Evolutionary conservation across 2,797 vertebrate genomes (phyloP).

Genomic region (Tenualosa ilisha): DNA sequence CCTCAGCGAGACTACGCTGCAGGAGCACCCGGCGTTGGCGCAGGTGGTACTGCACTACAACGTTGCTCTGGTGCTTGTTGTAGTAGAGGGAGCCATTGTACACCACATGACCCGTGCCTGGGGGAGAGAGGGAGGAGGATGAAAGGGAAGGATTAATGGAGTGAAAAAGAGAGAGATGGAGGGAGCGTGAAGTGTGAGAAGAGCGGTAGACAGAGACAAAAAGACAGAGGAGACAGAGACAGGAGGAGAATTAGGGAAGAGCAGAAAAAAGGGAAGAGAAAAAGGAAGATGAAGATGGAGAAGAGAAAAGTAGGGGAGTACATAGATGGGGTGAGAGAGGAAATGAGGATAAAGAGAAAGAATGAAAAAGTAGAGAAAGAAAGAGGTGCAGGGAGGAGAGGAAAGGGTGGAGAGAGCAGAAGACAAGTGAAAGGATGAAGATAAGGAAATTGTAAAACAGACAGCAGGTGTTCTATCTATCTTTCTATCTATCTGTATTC

Average conservation of each 20-base stretch:
- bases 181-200: not conserved
- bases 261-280: not conserved
- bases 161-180: no score
- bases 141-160: not conserved
- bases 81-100: constrained; percentile 88
- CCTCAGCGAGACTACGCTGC: constrained; percentile 88
- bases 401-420: not conserved
- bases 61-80: constrained; percentile 87
- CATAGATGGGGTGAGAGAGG: no score
- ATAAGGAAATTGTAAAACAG: no score
- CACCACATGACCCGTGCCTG: constrained; percentile 85
- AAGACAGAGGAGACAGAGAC: not conserved
- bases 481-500: no score
- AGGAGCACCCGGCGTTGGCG: constrained; percentile 84
- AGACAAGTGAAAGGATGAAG: not conserved
- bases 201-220: not conserved
- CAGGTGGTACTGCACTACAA: constrained; percentile 90
- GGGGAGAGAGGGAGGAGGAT: constrained; percentile 41
- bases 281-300: not conserved
- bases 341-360: not conserved
- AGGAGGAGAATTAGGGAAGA: not conserved
- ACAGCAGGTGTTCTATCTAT: no score
- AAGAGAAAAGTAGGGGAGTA: not conserved
- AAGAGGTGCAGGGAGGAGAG: not conserved
- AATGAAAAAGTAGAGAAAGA: not conserved